These are phyloP conservation scores for Plemyria rubiginata DNA, from an alignment of 2,888 invertebrate species.

Conservation along the genomic window DNA sequence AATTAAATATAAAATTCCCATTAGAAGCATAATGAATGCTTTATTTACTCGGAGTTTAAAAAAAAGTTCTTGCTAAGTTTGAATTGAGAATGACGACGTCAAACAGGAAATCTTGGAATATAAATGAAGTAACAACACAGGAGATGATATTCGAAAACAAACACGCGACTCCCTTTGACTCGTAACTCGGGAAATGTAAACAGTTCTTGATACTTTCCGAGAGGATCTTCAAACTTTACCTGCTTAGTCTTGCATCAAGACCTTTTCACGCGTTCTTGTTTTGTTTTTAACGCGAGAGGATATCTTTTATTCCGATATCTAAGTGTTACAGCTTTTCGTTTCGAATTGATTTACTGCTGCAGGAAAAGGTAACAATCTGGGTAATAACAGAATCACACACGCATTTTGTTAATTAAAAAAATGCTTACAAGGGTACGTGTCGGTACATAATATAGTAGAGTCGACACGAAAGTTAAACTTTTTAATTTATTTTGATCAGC, in stretches of 20 bases:
- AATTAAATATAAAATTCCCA: conserved; percentile 6
- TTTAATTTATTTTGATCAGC: background rate
- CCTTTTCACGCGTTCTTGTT: conserved; percentile 27
- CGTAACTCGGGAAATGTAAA: conserved; percentile 24
- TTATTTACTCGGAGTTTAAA: background rate
- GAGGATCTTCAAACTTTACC: conserved; percentile 31
- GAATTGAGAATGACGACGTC: conserved; percentile 25
- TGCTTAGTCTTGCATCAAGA: conserved; percentile 34
- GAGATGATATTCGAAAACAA: conserved; percentile 24
- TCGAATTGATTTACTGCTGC: background rate
- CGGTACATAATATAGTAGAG: background rate
- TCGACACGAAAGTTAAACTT: background rate
- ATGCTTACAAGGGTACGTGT: too few relatives aligned
- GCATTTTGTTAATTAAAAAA: too few relatives aligned
- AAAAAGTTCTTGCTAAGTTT: conserved; percentile 6
- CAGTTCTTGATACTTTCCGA: conserved; percentile 33
- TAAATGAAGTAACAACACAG: conserved; percentile 25
- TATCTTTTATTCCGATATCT: background rate
- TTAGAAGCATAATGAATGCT: background rate
- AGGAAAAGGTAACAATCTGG: background rate
- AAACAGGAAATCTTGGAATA: conserved; percentile 21
- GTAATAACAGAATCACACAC: too few relatives aligned
- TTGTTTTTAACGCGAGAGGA: conserved; percentile 22
- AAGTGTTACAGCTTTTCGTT: background rate
- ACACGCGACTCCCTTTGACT: conserved; percentile 14